Percentiles rank a stretch among this genome's conserved stretches.
Evolutionary conservation across 2,797 vertebrate species (phyloP).

Genomic region (Sparus aurata): DNA sequence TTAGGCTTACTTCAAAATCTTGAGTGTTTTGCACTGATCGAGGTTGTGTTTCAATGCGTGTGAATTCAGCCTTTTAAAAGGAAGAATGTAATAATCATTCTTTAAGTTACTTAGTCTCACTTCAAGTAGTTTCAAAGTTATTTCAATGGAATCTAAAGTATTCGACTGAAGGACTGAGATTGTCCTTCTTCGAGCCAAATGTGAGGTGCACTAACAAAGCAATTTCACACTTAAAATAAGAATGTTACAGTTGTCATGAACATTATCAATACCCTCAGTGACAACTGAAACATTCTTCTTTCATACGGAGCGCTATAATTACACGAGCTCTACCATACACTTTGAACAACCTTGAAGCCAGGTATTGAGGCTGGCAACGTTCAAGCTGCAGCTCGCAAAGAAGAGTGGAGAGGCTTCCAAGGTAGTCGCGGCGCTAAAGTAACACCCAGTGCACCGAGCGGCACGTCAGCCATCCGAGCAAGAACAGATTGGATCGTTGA

Average conservation of each 20-base stretch:
- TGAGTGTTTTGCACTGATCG: not conserved
- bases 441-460: conserved; percentile 6
- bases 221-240: not conserved
- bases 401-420: conserved; percentile 10
- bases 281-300: not conserved
- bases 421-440: conserved; percentile 17
- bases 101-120: not conserved
- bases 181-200: not conserved
- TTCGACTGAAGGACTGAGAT: not conserved
- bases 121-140: not conserved
- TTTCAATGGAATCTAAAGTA: not conserved
- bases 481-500: conserved; percentile 17
- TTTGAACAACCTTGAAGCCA: conserved; percentile 7
- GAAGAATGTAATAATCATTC: not conserved
- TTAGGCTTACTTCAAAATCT: not conserved
- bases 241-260: not conserved
- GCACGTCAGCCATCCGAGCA: not conserved
- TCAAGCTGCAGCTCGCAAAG: not conserved
- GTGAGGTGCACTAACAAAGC: not conserved
- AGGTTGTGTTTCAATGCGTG: not conserved
- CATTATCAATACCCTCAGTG: not conserved
- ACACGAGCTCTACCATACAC: not conserved
- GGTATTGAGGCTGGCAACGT: not conserved
- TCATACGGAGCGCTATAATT: not conserved
- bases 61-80: not conserved